phyloP scores from a whole-genome alignment of 2,797 vertebrate species.

The Ataeniobius toweri region DNA sequence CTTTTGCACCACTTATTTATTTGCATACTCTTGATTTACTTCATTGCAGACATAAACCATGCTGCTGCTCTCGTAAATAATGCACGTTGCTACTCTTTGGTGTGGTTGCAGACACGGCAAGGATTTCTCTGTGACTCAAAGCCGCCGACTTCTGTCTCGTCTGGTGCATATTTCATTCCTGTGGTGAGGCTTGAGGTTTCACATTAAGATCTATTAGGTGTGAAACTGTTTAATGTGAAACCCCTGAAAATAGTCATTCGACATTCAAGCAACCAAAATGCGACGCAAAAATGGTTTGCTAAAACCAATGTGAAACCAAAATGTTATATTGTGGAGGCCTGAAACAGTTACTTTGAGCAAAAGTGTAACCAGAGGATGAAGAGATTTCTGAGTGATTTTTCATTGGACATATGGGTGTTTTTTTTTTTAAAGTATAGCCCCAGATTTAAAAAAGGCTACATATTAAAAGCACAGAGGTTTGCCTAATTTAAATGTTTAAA shows the following conservation, averaged over 20 bases:
- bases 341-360: not conserved
- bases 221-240: slow-evolving; percentile 59
- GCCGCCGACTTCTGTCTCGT: slow-evolving; percentile 34
- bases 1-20: slow-evolving; percentile 6
- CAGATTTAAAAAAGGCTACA: not conserved
- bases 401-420: not conserved
- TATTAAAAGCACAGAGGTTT: slow-evolving; percentile 8
- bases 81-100: slow-evolving; percentile 13
- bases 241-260: slow-evolving; percentile 23
- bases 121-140: slow-evolving; percentile 58
- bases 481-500: not conserved
- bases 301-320: slow-evolving; percentile 44
- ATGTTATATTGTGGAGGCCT: not conserved
- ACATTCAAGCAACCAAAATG: slow-evolving; percentile 15
- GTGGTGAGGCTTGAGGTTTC: slow-evolving; percentile 53
- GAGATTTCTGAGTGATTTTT: not conserved
- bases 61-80: slow-evolving; percentile 9
- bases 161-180: slow-evolving; percentile 41
- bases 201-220: slow-evolving; percentile 56
- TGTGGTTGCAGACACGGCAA: slow-evolving; percentile 35
- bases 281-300: slow-evolving; percentile 22
- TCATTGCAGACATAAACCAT: not conserved
- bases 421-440: slow-evolving; percentile 1
- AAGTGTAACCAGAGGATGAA: not conserved
- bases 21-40: not conserved